Evolutionary conservation across 2,888 invertebrate genomes (phyloP).

Genomic region (Campopleginae sp.): DNA sequence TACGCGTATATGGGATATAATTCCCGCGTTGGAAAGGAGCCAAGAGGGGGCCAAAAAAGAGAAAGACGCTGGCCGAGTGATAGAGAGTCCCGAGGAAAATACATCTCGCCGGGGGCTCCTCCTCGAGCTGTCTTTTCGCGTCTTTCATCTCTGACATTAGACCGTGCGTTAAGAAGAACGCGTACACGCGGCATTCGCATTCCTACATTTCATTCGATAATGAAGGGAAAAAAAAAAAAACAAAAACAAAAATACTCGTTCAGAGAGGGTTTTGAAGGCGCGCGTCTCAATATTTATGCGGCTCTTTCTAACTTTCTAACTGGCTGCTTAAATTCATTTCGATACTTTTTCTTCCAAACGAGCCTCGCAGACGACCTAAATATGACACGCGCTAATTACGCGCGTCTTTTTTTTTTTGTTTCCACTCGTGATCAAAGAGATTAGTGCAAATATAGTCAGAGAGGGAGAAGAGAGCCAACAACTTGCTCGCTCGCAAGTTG

Average conservation of each 20-base stretch:
- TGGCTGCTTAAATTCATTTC: neutral
- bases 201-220: neutral
- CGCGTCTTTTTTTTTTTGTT: too few relatives aligned
- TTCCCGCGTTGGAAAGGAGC: conserved; percentile 56
- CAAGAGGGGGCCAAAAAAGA: conserved; percentile 22
- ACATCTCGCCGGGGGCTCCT: conserved; percentile 3
- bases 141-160: conserved; percentile 35
- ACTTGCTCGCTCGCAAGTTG: conserved; percentile 3
- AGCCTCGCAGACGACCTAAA: neutral
- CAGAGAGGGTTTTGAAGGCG: neutral
- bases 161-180: neutral
- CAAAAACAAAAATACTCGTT: too few relatives aligned
- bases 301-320: neutral
- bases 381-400: neutral
- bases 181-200: neutral
- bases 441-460: conserved; percentile 35
- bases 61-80: neutral
- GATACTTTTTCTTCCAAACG: neutral
- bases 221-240: neutral
- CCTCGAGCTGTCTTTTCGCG: conserved; percentile 23
- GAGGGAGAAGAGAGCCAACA: neutral
- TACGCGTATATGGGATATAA: conserved; percentile 67
- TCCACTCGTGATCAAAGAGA: conserved; percentile 59
- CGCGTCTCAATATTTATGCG: conserved; percentile 20
- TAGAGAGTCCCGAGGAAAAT: conserved; percentile 8